Evolutionary conservation across 2,888 invertebrate genomes (phyloP).

Genomic region (Cheilosia variabilis): DNA sequence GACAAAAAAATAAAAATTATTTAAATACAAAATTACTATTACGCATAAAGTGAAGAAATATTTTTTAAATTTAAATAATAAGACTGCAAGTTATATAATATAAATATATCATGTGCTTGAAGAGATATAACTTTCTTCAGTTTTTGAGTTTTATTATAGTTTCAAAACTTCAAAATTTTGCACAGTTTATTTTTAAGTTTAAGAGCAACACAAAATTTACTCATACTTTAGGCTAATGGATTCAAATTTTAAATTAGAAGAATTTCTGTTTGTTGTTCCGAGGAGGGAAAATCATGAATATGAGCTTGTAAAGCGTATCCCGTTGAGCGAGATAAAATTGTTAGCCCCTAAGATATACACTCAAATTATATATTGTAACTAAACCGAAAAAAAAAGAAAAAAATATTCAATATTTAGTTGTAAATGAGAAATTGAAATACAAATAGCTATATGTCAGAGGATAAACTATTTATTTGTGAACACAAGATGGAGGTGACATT

Average conservation of each 20-base stretch:
- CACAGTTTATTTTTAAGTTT: conserved; percentile 41
- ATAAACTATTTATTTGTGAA: conserved; percentile 23
- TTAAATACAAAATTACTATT: conserved; percentile 9
- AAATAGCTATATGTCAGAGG: not conserved
- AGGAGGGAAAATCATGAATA: conserved; percentile 11
- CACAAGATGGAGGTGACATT: conserved; percentile 39
- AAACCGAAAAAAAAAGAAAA: conserved; percentile 10
- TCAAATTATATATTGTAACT: conserved; percentile 40
- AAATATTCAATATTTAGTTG: conserved; percentile 41
- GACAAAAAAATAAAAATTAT: conserved; percentile 12
- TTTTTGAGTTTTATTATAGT: no score
- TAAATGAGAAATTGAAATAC: conserved; percentile 6
- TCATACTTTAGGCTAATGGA: conserved; percentile 32
- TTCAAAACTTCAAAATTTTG: conserved; percentile 16
- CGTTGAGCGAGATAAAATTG: conserved; percentile 66
- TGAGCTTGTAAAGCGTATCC: conserved; percentile 70
- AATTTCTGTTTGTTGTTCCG: conserved; percentile 32
- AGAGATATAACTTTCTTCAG: conserved; percentile 22
- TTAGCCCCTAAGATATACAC: conserved; percentile 55
- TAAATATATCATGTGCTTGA: conserved; percentile 59
- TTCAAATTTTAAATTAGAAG: conserved; percentile 5
- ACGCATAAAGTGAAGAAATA: conserved; percentile 37
- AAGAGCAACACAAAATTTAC: conserved; percentile 29
- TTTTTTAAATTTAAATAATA: conserved; percentile 72
- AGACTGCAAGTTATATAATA: conserved; percentile 66